Percentiles rank a stretch among this genome's conserved stretches.
Conservation (phyloP, 2,888 invertebrate genomes). For the Rhagonycha fulva region DNA sequence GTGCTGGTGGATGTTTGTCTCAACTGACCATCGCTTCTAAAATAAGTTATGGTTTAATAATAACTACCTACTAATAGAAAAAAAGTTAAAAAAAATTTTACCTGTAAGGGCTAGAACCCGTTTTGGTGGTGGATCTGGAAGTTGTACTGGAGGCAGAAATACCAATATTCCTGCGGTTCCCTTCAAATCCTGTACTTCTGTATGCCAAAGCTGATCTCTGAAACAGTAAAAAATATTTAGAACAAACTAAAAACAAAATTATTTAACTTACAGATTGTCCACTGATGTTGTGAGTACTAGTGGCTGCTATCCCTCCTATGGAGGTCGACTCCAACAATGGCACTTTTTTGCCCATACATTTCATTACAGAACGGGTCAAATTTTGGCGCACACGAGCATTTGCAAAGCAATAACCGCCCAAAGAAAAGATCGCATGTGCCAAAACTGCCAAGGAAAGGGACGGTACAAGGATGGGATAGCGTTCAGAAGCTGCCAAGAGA, state of each 20-base stretch:
- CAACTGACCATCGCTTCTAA: constrained; percentile 79
- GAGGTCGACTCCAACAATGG: constrained; percentile 77
- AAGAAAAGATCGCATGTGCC: constrained; percentile 80
- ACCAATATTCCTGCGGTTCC: constrained; percentile 77
- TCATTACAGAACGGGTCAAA: constrained; percentile 67
- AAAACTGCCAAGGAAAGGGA: constrained; percentile 77
- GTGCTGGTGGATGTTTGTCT: constrained; percentile 85
- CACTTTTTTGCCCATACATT: constrained; percentile 81
- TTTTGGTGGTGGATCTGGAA: constrained; percentile 91
- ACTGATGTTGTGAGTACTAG: constrained; percentile 78
- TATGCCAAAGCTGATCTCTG: constrained; percentile 83
- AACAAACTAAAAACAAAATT: not conserved
- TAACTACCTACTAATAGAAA: too few species aligned
- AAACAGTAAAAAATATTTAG: not conserved
- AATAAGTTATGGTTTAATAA: too few species aligned
- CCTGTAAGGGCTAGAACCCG: constrained; percentile 91
- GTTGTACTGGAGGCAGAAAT: constrained; percentile 95
- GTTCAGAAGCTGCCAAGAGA: constrained; percentile 76
- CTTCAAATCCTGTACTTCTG: constrained; percentile 68
- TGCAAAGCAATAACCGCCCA: constrained; percentile 85
- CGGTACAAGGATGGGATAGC: constrained; percentile 73
- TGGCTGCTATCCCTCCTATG: constrained; percentile 65
- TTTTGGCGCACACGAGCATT: constrained; percentile 84
- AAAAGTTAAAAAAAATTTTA: constrained; percentile 42
- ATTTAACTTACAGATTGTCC: constrained; percentile 58